These are phyloP conservation scores for Varecia variegata DNA, from an alignment of 2,797 vertebrate genomes.

Conservation along the genomic window DNA sequence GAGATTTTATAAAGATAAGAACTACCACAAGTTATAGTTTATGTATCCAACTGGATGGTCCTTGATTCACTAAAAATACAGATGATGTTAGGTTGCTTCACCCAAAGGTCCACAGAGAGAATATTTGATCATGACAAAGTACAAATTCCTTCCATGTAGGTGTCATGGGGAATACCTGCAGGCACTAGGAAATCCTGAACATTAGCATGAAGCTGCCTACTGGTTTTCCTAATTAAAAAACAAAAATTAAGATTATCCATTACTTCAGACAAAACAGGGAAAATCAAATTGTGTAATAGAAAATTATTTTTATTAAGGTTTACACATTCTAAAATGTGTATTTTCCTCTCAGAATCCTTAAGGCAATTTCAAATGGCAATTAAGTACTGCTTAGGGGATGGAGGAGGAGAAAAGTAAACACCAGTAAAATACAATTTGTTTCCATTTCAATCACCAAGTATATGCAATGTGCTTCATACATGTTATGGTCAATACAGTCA, in stretches of 20 bases:
- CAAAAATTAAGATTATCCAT: background rate
- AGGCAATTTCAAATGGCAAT: background rate
- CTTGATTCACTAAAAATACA: background rate
- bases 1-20: background rate
- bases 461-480: background rate
- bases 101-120: background rate
- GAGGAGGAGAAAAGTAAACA: background rate
- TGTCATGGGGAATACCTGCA: slow-evolving; percentile 20
- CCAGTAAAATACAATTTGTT: background rate
- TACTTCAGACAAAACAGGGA: background rate
- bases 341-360: background rate
- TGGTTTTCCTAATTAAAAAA: background rate
- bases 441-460: background rate
- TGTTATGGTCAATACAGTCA: background rate
- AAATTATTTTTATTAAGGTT: background rate
- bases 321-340: slow-evolving; percentile 33
- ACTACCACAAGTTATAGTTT: background rate
- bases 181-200: background rate
- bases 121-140: background rate
- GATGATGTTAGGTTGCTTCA: background rate
- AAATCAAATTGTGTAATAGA: background rate
- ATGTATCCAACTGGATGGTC: background rate
- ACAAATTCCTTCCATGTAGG: background rate
- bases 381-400: background rate
- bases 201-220: background rate